Base-by-base conservation (phyloP, 2,888 invertebrate species). In the Augiades crinisus region DNA sequence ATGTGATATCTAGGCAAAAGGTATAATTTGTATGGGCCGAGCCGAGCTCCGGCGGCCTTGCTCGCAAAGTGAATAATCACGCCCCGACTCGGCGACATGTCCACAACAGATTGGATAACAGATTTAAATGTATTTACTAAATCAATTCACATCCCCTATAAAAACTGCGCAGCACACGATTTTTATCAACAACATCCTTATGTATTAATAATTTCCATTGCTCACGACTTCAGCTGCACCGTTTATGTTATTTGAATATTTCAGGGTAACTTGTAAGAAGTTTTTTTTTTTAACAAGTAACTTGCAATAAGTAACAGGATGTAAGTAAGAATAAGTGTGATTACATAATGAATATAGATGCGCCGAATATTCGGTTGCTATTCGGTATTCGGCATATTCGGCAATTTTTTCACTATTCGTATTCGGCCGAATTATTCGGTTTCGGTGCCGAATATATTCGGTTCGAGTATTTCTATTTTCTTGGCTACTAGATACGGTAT, bases 21-120 rank as follows among this genome's bases (percentile, higher is more conserved):
- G 62, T 70, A 66, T 71, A 72, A 71, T 74, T 67, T 70, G 71
- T 70, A 62, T 60, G 64, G 60, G 60, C 60, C 65, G 63, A 55
- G 55, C 41, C 41, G 45, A 55, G 58, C 59, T 55, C 50, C 49
- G 65, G 38, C 49, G 66, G 78, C 86, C 83, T 86, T 77, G 84
- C 68, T 58, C 52, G 66, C 68, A 78, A 87, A 88, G 78, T 88
- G 85, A 78, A 85, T 87, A 85, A 88, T 87, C 88, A 87, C 86
- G 85, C 69, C 59, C 61, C 68, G 51, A 61, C 68, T 62, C 59
- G 71, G 66, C 71, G 71, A 73, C 70, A 68, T 70, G 75, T 68
- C 73, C 65, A 67, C 65, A 60, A 67, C 67, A 75, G 75, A 81
- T 82, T 85, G 84, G 67, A 78, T 76, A 78, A 78, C 75, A 76